Conservation (phyloP, 92 coral and sea anemone genomes). For the Epizoanthus fatuus region DNA sequence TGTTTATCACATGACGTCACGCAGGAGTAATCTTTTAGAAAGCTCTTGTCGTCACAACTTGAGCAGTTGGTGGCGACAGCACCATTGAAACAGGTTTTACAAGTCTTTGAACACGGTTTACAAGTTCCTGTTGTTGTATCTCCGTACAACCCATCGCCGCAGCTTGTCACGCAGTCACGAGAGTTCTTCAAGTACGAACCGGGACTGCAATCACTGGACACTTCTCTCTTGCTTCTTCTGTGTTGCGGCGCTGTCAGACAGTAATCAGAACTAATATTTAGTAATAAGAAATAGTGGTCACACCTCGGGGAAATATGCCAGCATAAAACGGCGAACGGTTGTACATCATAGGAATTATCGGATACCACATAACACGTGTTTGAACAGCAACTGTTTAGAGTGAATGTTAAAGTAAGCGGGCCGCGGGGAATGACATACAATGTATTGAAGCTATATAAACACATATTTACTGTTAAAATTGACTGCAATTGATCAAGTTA, state of each 20-base stretch:
- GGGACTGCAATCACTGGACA: conserved; percentile 53
- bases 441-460: too few species aligned
- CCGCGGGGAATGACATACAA: too few species aligned
- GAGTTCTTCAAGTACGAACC: conserved; percentile 65
- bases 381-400: too few species aligned
- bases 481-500: too few species aligned
- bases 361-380: too few species aligned
- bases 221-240: not conserved
- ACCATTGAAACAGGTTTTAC: conserved; percentile 81
- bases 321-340: too few species aligned
- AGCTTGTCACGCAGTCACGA: conserved; percentile 63
- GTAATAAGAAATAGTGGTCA: too few species aligned
- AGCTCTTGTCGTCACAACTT: conserved; percentile 60
- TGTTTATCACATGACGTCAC: conserved; percentile 16
- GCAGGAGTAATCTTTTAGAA: conserved; percentile 35
- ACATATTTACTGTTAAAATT: too few species aligned
- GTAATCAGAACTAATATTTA: not conserved
- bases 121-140: conserved; percentile 62
- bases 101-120: conserved; percentile 64
- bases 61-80: conserved; percentile 62
- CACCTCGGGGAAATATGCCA: too few species aligned
- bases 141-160: conserved; percentile 83
- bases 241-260: not conserved
- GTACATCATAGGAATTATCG: too few species aligned
- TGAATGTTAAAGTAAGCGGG: too few species aligned